phyloP scores from a whole-genome alignment of 1,140 invertebrate species.

The Idris sp. region DNA sequence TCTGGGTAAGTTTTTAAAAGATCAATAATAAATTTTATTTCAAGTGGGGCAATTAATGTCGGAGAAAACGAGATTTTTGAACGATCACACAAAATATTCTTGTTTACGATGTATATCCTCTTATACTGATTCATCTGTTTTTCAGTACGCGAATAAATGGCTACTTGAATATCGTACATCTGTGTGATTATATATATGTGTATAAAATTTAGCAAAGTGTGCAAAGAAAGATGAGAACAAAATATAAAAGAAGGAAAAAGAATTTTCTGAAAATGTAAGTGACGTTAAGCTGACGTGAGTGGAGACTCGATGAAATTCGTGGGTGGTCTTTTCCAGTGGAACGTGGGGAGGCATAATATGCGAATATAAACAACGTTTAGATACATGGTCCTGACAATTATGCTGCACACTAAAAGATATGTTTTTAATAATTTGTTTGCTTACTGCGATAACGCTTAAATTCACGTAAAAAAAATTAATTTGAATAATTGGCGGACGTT shows the following conservation, averaged over 20 bases:
- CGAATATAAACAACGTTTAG: constrained; percentile 46
- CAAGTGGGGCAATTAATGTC: constrained; percentile 17
- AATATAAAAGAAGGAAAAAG: constrained; percentile 46
- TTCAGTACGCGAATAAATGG: constrained; percentile 36
- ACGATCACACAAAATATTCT: constrained; percentile 18
- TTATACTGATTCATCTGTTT: constrained; percentile 14
- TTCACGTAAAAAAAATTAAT: too few relatives aligned
- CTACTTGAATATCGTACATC: constrained; percentile 7
- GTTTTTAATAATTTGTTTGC: constrained; percentile 1
- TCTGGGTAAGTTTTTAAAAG: constrained; percentile 24
- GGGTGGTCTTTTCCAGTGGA: constrained; percentile 51
- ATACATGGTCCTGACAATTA: constrained; percentile 29
- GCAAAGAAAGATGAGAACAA: constrained; percentile 18
- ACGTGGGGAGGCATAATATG: constrained; percentile 23
- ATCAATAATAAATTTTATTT: constrained; percentile 3
- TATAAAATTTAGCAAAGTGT: constrained; percentile 27
- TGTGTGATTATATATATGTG: too few relatives aligned
- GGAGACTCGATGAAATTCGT: constrained; percentile 53
- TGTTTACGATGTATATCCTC: constrained; percentile 35
- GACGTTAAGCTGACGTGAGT: constrained; percentile 66
- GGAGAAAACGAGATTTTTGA: background rate
- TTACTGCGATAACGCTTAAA: background rate
- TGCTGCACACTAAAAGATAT: constrained; percentile 10
- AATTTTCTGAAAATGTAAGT: constrained; percentile 51
- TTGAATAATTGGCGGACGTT: too few relatives aligned